Percentiles rank a stretch among this genome's conserved stretches.
Conservation (phyloP, 2,888 invertebrate species). For the Acanthosepion lycidas region DNA sequence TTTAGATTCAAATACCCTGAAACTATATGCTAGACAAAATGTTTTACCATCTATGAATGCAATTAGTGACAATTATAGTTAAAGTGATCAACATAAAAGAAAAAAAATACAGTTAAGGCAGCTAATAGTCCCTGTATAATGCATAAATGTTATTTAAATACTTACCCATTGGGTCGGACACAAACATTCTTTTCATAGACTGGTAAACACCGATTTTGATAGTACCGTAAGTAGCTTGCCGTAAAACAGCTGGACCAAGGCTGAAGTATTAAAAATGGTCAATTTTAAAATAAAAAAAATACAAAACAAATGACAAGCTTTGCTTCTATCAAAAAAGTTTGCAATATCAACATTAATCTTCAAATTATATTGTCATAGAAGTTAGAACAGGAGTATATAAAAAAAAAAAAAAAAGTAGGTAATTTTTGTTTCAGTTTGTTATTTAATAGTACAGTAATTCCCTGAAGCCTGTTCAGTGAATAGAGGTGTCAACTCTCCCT, state of each 20-base stretch:
- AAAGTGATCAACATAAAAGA: background rate
- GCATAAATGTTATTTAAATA: background rate
- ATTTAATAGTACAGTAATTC: background rate
- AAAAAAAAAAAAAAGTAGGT: too few relatives aligned
- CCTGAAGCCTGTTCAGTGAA: too few relatives aligned
- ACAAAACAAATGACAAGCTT: background rate
- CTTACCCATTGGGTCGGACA: conserved; percentile 77
- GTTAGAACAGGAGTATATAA: too few relatives aligned
- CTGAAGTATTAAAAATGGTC: conserved; percentile 76
- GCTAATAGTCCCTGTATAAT: background rate
- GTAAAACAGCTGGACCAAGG: conserved; percentile 91
- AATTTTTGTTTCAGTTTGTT: background rate
- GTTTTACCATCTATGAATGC: too few relatives aligned
- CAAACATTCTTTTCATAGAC: conserved; percentile 83
- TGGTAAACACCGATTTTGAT: conserved; percentile 97
- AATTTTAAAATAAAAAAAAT: background rate
- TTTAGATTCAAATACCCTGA: too few relatives aligned
- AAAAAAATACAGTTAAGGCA: conserved; percentile 77
- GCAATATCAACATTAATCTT: background rate
- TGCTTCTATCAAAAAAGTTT: background rate
- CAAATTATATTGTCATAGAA: background rate
- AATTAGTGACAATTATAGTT: too few relatives aligned
- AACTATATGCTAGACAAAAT: too few relatives aligned
- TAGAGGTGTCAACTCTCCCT: too few relatives aligned
- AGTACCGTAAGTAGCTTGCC: conserved; percentile 96